phyloP scores from a whole-genome alignment of 2,113 vertebrate species.

The Laticauda laticaudata region DNA sequence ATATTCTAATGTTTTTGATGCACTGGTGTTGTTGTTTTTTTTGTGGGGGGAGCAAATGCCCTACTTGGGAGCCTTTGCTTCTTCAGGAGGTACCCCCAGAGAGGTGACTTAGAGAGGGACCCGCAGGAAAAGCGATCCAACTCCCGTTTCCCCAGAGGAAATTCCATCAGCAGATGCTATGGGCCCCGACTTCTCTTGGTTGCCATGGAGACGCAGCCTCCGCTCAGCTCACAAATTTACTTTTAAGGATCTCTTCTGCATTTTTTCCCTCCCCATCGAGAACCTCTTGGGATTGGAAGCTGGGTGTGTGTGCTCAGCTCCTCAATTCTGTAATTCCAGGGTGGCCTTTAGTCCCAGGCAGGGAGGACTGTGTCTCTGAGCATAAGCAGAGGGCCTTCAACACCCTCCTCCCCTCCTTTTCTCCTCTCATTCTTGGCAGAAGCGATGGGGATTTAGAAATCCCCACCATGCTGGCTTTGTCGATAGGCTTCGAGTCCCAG shows the following conservation, averaged over 20 bases:
- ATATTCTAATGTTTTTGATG: background rate
- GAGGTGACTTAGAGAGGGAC: background rate
- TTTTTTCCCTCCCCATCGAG: background rate
- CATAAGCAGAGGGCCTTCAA: background rate
- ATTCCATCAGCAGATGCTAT: constrained; percentile 30
- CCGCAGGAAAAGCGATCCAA: background rate
- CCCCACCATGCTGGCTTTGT: background rate
- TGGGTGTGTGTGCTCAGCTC: background rate
- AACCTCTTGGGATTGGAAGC: background rate
- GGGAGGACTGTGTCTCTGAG: background rate
- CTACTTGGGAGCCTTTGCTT: background rate
- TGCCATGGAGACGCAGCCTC: constrained; percentile 45
- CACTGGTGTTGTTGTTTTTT: background rate
- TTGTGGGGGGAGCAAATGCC: background rate
- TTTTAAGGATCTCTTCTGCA: too few relatives aligned
- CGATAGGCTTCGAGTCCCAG: background rate
- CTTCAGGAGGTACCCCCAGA: background rate
- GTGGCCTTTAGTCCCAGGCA: too few relatives aligned
- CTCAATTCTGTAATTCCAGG: background rate
- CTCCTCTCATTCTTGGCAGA: background rate
- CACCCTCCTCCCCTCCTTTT: accelerated
- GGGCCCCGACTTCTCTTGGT: constrained; percentile 31
- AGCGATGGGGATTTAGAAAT: background rate
- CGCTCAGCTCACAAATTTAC: background rate
- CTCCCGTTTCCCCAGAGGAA: constrained; percentile 2